These are phyloP conservation scores for Alloplasta piceator DNA, from an alignment of 2,888 invertebrate species.

Conservation along the genomic window DNA sequence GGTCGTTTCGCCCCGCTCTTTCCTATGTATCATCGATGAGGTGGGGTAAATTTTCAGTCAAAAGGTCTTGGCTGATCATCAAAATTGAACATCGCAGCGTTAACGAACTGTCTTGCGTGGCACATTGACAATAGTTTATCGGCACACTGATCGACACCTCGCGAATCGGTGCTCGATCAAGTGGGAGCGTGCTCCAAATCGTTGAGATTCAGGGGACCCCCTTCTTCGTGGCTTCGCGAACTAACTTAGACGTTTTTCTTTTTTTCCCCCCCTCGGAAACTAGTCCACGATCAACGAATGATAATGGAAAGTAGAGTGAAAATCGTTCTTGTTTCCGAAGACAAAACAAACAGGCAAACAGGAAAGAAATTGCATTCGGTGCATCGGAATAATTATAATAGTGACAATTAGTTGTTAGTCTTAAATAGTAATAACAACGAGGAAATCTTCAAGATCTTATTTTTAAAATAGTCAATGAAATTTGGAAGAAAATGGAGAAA, in stretches of 20 bases:
- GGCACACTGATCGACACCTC: slow-evolving; percentile 41
- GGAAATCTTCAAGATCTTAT: slow-evolving; percentile 30
- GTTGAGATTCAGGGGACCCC: slow-evolving; percentile 55
- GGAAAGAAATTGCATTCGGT: neutral
- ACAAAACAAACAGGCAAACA: no score
- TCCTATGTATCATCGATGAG: neutral
- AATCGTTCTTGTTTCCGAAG: no score
- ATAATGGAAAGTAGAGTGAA: neutral
- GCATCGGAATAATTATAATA: neutral
- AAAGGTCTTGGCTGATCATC: slow-evolving; percentile 63
- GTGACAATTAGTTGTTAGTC: neutral
- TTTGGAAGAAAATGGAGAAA: no score
- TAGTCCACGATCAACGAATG: slow-evolving; percentile 51
- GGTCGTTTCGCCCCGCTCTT: no score
- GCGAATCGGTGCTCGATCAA: slow-evolving; percentile 42
- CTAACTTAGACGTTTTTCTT: slow-evolving; percentile 37
- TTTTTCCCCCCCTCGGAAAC: slow-evolving; percentile 31
- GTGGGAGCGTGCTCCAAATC: slow-evolving; percentile 57
- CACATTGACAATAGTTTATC: slow-evolving; percentile 60
- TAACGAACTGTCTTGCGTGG: slow-evolving; percentile 45
- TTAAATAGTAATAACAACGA: neutral
- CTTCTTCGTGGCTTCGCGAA: slow-evolving; percentile 12
- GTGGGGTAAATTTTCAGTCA: slow-evolving; percentile 41
- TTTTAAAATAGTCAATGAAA: slow-evolving; percentile 16
- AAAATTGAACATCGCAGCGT: slow-evolving; percentile 55